Conservation (phyloP, 2,888 invertebrate species). For the Cactoblastis cactorum region DNA sequence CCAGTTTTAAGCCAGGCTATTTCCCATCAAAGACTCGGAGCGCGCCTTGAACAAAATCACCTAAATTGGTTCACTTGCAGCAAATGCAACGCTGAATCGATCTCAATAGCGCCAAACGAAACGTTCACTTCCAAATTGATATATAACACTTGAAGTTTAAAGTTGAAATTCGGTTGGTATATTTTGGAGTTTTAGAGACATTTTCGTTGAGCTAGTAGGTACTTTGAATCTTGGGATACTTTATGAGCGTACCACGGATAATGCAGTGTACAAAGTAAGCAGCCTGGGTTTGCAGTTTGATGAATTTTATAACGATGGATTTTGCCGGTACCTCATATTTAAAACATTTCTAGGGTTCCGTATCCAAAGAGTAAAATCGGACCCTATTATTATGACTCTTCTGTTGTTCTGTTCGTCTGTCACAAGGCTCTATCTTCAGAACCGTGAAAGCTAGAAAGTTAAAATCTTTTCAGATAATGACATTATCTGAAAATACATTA, state of each 20-base stretch:
- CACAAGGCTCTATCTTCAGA: too few species aligned
- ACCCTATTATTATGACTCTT: too few species aligned
- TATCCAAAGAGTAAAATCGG: too few species aligned
- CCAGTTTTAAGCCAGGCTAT: too few species aligned
- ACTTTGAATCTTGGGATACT: conserved; percentile 53
- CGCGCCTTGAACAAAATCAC: conserved; percentile 13
- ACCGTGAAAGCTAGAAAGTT: too few species aligned
- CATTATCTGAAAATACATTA: too few species aligned
- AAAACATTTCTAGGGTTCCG: too few species aligned
- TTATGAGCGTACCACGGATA: conserved; percentile 49
- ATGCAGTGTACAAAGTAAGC: conserved; percentile 42
- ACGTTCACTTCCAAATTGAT: conserved; percentile 20
- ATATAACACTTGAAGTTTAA: conserved; percentile 23
- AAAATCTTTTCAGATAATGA: too few species aligned
- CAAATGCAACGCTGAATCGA: conserved; percentile 55
- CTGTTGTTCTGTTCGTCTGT: too few species aligned
- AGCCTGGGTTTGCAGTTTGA: conserved; percentile 39
- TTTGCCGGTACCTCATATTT: conserved; percentile 36
- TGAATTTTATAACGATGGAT: conserved; percentile 51
- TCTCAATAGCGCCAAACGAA: conserved; percentile 47
- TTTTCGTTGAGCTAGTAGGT: conserved; percentile 49
- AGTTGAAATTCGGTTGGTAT: conserved; percentile 27
- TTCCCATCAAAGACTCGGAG: not conserved
- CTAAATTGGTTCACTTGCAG: conserved; percentile 19
- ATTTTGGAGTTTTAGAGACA: conserved; percentile 35